These are phyloP conservation scores for Gambelia wislizenii DNA, from an alignment of 2,797 vertebrate species.

Conservation along the genomic window DNA sequence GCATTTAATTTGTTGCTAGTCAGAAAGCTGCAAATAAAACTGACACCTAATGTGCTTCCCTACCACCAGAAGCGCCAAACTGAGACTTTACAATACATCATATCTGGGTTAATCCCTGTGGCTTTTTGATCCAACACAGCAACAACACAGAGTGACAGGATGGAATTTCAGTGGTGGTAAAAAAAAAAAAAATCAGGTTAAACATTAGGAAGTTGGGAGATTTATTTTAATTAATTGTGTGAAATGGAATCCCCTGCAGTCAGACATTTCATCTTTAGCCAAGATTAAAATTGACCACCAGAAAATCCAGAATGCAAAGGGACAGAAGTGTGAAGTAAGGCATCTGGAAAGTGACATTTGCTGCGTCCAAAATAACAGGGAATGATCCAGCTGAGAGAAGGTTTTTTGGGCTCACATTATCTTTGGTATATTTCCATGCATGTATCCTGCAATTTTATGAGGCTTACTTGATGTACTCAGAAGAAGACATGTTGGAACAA, in stretches of 20 bases:
- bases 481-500: not conserved
- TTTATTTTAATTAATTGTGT: constrained; percentile 24
- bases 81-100: rapidly evolving
- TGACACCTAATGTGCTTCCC: not conserved
- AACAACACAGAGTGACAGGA: not conserved
- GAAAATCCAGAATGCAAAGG: not conserved
- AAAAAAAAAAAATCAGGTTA: not conserved
- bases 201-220: rapidly evolving
- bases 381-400: not conserved
- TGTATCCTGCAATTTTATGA: not conserved
- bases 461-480: not conserved
- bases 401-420: not conserved
- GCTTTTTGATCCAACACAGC: rapidly evolving
- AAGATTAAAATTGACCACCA: constrained; percentile 15
- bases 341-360: not conserved
- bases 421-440: not conserved
- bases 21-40: constrained; percentile 41
- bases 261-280: constrained; percentile 1
- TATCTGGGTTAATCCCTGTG: rapidly evolving
- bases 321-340: not conserved
- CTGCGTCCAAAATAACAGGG: constrained; percentile 3
- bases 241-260: not conserved
- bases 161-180: not conserved
- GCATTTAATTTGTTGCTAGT: constrained; percentile 46
- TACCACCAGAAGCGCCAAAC: not conserved